Conservation (phyloP, 2,113 vertebrate genomes). For the Castor canadensis region DNA sequence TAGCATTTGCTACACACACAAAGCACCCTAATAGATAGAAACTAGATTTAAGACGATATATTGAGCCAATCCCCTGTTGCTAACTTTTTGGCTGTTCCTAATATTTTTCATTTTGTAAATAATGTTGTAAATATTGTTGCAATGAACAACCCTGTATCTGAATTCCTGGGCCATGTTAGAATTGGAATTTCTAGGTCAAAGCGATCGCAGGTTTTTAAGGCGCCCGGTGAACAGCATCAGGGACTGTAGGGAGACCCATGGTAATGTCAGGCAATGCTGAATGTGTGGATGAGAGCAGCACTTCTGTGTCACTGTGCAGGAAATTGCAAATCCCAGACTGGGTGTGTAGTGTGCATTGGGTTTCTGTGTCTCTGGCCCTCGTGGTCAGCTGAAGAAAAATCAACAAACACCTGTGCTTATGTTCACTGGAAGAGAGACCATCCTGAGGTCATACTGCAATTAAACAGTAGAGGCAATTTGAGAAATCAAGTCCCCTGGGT, state of each 20-base stretch:
- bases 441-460: neutral
- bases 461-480: neutral
- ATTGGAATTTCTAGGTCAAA: neutral
- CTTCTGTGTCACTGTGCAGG: no score
- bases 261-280: fast-evolving
- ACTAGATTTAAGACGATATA: neutral
- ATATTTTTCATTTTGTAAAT: neutral
- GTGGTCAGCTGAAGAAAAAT: neutral
- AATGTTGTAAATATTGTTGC: neutral
- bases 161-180: neutral
- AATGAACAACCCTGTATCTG: neutral
- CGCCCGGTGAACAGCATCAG: neutral
- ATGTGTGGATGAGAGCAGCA: fast-evolving
- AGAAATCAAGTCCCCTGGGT: neutral
- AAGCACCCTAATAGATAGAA: no score
- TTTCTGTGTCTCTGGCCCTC: neutral
- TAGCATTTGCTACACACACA: neutral
- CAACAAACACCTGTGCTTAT: neutral
- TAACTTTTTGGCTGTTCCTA: neutral
- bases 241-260: neutral
- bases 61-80: neutral
- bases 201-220: neutral
- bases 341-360: neutral
- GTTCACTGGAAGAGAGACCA: neutral
- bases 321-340: neutral